Conservation (phyloP, 2,113 vertebrate genomes). For the Tylochromis polylepis region DNA sequence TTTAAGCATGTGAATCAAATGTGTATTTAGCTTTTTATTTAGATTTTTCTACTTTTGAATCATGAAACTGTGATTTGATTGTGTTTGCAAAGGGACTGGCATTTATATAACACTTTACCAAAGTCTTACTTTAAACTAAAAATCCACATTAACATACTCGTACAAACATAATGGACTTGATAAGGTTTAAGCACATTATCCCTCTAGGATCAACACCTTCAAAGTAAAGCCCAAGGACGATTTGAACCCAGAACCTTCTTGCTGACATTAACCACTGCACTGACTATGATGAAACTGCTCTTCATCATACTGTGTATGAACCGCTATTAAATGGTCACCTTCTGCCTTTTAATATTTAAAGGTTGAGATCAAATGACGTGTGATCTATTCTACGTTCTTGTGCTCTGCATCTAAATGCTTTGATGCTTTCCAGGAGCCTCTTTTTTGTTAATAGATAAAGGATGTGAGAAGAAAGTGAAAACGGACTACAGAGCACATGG, state of each 20-base stretch:
- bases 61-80: accelerated
- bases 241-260: accelerated
- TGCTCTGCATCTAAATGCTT: neutral
- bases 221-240: neutral
- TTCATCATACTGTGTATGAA: neutral
- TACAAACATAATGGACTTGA: neutral
- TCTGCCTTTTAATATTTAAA: neutral
- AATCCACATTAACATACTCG: neutral
- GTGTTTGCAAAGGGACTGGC: neutral
- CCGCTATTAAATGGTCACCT: neutral
- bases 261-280: neutral
- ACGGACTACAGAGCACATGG: neutral
- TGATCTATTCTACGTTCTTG: neutral
- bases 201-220: neutral
- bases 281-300: neutral
- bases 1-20: neutral
- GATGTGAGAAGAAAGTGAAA: neutral
- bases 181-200: neutral
- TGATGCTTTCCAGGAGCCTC: neutral
- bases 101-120: neutral
- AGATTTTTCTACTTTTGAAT: neutral
- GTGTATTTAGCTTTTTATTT: neutral
- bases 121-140: neutral
- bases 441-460: neutral
- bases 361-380: neutral